phyloP scores from a whole-genome alignment of 1,140 invertebrate genomes.

The Brachionus calyciflorus region DNA sequence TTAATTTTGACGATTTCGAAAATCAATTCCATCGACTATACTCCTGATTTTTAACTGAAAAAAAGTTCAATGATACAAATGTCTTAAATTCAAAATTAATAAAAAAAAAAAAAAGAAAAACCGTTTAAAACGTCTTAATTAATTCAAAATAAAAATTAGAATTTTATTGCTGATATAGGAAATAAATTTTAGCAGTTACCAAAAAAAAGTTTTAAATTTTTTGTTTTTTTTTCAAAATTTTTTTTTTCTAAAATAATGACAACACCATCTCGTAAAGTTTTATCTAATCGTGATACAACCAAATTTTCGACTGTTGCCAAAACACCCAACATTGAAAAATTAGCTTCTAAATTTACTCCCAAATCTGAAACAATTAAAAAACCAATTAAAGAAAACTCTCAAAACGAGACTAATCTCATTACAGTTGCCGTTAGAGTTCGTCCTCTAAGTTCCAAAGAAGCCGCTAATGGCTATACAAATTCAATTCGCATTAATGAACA shows the following conservation, averaged over 20 bases:
- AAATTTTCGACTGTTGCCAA: not conserved
- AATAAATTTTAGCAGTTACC: no score
- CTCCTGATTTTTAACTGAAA: no score
- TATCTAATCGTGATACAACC: not conserved
- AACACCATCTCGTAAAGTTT: not conserved
- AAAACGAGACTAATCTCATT: constrained; percentile 48
- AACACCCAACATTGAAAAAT: not conserved
- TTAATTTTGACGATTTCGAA: no score
- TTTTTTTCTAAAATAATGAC: not conserved
- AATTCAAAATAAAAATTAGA: no score
- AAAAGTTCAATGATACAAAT: no score
- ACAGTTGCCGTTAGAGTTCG: constrained; percentile 57
- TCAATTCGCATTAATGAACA: not conserved
- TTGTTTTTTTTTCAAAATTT: no score
- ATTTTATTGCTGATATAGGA: no score
- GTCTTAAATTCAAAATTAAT: no score
- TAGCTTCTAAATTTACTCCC: not conserved
- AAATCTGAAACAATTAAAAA: not conserved
- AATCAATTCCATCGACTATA: no score
- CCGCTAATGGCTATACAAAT: not conserved
- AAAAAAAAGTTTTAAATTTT: no score
- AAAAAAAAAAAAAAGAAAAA: no score
- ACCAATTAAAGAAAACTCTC: not conserved
- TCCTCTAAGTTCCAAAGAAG: constrained; percentile 50
- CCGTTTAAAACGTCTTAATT: no score